phyloP scores from a whole-genome alignment of 2,113 vertebrate species.

The Sialia sialis region DNA sequence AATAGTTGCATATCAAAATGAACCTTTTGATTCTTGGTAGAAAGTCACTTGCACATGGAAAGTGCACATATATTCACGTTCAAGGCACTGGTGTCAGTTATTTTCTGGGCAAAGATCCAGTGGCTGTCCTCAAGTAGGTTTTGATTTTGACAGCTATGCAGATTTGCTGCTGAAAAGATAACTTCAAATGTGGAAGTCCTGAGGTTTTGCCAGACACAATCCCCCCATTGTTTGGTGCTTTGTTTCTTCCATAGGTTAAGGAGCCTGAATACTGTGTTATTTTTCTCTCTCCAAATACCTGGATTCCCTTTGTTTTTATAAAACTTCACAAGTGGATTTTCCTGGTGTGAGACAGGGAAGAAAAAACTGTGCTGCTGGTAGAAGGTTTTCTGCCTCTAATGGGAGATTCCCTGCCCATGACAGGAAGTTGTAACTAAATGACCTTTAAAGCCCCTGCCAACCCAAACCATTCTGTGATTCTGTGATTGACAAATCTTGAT shows the following conservation, averaged over 20 bases:
- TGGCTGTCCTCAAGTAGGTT: not conserved
- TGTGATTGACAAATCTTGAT: not conserved
- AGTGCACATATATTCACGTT: not conserved
- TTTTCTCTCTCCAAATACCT: not conserved
- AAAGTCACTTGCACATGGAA: not conserved
- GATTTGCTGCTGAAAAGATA: not conserved
- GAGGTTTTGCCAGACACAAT: not conserved
- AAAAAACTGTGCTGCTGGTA: not conserved
- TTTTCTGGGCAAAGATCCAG: not conserved
- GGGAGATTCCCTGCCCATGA: not conserved
- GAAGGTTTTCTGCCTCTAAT: not conserved
- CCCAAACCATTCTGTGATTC: not conserved
- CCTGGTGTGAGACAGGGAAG: not conserved
- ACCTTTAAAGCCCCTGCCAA: not conserved
- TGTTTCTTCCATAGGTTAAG: not conserved
- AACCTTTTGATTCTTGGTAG: not conserved
- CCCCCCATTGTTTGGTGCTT: not conserved
- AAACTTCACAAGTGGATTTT: not conserved
- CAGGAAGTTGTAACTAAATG: not conserved
- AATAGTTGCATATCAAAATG: not conserved
- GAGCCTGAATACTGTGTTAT: not conserved
- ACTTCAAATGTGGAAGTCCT: not conserved
- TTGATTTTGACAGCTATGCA: slow-evolving; percentile 25
- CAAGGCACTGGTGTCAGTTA: not conserved
- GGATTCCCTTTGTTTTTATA: not conserved